Evolutionary conservation across 2,113 vertebrate species (phyloP), one percentile per base, ranked within the genome.

Genomic region (Thamnophis sirtalis): DNA sequence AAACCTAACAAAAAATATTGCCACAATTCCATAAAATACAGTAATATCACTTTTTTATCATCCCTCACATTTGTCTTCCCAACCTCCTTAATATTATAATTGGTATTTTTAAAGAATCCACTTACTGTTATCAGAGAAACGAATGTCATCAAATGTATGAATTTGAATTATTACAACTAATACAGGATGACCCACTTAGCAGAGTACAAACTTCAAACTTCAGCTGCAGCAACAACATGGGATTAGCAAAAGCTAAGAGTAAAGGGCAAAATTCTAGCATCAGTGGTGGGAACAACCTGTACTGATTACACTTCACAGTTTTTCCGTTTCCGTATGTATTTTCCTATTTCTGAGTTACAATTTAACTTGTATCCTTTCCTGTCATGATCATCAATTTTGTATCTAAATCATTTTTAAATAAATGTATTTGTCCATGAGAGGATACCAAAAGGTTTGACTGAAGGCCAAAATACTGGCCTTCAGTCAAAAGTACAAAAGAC

Each of bases 131-230:
- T 89, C 58, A 89, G 33, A 89, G 48, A 51, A 63, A 33, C 24
- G 85, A 89, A 63, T 86, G 73, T 21, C 22, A 89, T 43, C 21
- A 28, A 43, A 17, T 1, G 24, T 63, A 13, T 63, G 28, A 92
- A 92, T 92, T 89, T 92, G 73, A 92, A 89, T 85, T 89, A 89
- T 48, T 86, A 24, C 54, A 88, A n/a, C 9, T 38, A 88, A 88
- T 63, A 88, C 3, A 63, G 38, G n/a, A 28, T 92, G 87, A 89
- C 68, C 80, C 49, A 89, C 55, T 89, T 92, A 92, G 54, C 91
- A 63, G 10, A 86, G 21, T 22, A 89, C 38, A 24, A 54, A 38
- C 73, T 63, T 89, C n/a, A 48, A 43, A 55, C 50, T 68, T 86
- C 19, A 86, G 17, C 63, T 80, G 60, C 24, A 28, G 24, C 60